phyloP scores from a whole-genome alignment of 2,113 vertebrate species.

The Gambusia affinis region DNA sequence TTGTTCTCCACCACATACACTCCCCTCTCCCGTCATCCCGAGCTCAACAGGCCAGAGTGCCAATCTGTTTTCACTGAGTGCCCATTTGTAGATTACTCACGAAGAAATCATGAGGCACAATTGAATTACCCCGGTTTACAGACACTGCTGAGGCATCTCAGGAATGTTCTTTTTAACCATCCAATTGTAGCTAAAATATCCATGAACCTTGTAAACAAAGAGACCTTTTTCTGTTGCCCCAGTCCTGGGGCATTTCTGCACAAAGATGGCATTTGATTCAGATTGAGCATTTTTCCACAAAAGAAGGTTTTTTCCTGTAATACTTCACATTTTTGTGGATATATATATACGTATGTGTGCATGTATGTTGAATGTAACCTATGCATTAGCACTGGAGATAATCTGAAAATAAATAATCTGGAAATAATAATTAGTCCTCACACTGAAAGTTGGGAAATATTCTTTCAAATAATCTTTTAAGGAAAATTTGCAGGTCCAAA shows the following conservation, averaged over 20 bases:
- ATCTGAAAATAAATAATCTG: not conserved
- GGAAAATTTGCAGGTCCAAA: no score
- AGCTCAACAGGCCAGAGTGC: constrained; percentile 58
- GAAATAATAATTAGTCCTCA: not conserved
- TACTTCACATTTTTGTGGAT: not conserved
- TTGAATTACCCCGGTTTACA: constrained; percentile 69
- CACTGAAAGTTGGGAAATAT: not conserved
- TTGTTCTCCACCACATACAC: not conserved
- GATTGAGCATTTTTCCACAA: constrained; percentile 23
- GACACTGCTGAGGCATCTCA: constrained; percentile 73
- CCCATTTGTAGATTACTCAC: constrained; percentile 73
- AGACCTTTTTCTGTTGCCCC: constrained; percentile 65
- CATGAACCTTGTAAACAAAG: constrained; percentile 70
- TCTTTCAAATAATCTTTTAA: no score
- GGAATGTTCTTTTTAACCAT: constrained; percentile 72
- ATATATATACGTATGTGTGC: no score
- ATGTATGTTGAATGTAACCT: constrained; percentile 2
- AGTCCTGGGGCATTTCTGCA: constrained; percentile 47
- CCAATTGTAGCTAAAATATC: constrained; percentile 45
- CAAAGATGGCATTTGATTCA: constrained; percentile 27
- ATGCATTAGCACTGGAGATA: not conserved
- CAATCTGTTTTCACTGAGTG: constrained; percentile 62
- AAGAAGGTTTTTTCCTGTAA: constrained; percentile 15
- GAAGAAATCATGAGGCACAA: constrained; percentile 73
- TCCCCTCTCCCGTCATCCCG: not conserved